Evolutionary conservation across 2,797 vertebrate species (phyloP), one percentile per base, ranked within the genome.

Genomic region (Alosa sapidissima): DNA sequence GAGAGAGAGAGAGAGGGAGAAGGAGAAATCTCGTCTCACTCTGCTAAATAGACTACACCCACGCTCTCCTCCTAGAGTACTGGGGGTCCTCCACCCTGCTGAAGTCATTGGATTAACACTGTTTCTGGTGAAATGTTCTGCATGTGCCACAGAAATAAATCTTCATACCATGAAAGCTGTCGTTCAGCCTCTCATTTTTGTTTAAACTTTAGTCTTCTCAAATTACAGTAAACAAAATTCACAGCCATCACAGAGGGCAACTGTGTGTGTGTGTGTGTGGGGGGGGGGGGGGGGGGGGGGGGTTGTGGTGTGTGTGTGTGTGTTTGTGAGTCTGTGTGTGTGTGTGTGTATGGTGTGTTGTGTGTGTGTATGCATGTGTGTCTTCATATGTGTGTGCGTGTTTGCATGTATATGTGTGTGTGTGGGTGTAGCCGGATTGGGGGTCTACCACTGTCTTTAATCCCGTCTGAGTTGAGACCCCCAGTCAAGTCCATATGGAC

Each of bases 401-500:
- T 16, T 13, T 72, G 28, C 5, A 11, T 13, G 65, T 16, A 3
- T 36, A 10, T 36, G 65, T 68, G 62, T 65, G 65, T 28, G 82
- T 9, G 52, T n/a, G 49, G 13, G 82, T 88, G 49, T 49, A 72
- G 52, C 51, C 60, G 36, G 84, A 58, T 19, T 78, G 36, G 14
- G 72, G 36, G 72, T 78, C 72, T 47, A 19, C 68, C 36, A 3
- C 68, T 75, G 68, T 75, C 11, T 75, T 41, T 75, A 55, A 82
- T 82, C 81, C 36, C 52, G 81, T 85, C 85, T 82, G 84, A 45
- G 28, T 78, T 78, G 16, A 78, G 72, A 47, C 72, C 51, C 58
- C 55, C 84, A 82, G 81, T 82, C 55, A 65, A 62, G 16, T 52
- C 85, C 81, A 82, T 85, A 82, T 82, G 81, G 62, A 81, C 41